Evolutionary conservation across 2,888 invertebrate genomes (phyloP), one percentile per base, ranked within the genome.

Genomic region (Doris montereyensis): DNA sequence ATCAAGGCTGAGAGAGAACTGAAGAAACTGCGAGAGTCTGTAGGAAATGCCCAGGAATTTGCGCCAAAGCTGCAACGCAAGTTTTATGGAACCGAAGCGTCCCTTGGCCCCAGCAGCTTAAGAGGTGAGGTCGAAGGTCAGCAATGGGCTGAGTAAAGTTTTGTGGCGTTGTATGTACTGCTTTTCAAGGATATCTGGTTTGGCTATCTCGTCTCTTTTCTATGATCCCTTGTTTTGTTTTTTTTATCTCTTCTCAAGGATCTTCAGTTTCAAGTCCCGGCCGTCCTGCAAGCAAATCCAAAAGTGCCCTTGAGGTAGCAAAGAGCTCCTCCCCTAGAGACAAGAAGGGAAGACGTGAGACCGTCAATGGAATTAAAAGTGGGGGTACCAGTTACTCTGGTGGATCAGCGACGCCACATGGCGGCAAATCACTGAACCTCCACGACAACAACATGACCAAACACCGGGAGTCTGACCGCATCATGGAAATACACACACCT

Each of bases 1-100:
- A 82, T 88, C 65, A 84, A 84, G 76, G 88, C 88, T 5, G 88
- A 88, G 80, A 80, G 84, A 28, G 88, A 88, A 52, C 79, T 87
- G 28, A 84, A 83, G n/a, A 85, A 83, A 58, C 81, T 88, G n/a
- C 84, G 86, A 34, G 82, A 84, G 58, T 82, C 83, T 28, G 78
- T 83, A 24, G 81, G 81, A 0, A 41, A 41, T 41, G 77, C 80
- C 10, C 79, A 81, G 8, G 83, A 83, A 57, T 84, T 83, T 68
- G 79, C 82, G 13, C 85, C 83, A 0, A 84, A 84, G 77, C 82
- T 85, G 1, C 86, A 87, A 82, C 85, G 85, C 72, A 88, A 88
- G 78, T 87, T 84, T 75, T 87, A 86, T 35, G 87, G 87, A 24
- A 86, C 86, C 79, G 87, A 87, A 30, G 57, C 79, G 76, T 80